These are phyloP conservation scores for Eilema griseolum DNA, from an alignment of 2,888 invertebrate species.

Conservation along the genomic window DNA sequence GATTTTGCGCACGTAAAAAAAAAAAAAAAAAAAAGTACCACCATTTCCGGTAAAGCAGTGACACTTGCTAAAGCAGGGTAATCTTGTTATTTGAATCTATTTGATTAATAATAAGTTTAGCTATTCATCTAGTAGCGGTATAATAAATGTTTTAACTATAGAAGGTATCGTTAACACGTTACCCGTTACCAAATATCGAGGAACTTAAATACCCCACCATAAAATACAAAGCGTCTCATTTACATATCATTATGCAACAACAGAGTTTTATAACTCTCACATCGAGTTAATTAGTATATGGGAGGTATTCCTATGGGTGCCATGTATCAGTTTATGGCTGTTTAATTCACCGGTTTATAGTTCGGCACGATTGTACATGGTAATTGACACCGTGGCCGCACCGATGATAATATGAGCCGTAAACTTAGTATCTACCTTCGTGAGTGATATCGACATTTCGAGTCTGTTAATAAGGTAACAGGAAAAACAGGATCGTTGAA, in stretches of 20 bases:
- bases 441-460: conserved; percentile 18
- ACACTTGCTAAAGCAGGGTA: neutral
- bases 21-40: neutral
- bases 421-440: conserved; percentile 21
- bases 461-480: conserved; percentile 7
- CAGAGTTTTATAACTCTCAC: conserved; percentile 31
- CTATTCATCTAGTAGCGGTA: neutral
- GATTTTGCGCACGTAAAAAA: too few relatives aligned
- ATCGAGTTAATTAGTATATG: conserved; percentile 52
- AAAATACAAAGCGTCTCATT: conserved; percentile 45
- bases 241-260: conserved; percentile 42
- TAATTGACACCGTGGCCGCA: conserved; percentile 40
- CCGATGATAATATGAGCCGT: conserved; percentile 32
- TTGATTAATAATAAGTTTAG: neutral
- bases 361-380: conserved; percentile 28
- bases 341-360: conserved; percentile 46
- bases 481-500: conserved; percentile 11
- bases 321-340: conserved; percentile 41
- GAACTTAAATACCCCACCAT: conserved; percentile 24
- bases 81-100: too few relatives aligned
- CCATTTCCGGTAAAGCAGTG: neutral
- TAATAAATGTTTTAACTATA: neutral
- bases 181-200: conserved; percentile 1
- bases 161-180: conserved; percentile 7
- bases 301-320: conserved; percentile 45